Percentiles rank a stretch among this genome's conserved stretches.
phyloP scores from a whole-genome alignment of 1,140 invertebrate species.

The Drosophila tristis region DNA sequence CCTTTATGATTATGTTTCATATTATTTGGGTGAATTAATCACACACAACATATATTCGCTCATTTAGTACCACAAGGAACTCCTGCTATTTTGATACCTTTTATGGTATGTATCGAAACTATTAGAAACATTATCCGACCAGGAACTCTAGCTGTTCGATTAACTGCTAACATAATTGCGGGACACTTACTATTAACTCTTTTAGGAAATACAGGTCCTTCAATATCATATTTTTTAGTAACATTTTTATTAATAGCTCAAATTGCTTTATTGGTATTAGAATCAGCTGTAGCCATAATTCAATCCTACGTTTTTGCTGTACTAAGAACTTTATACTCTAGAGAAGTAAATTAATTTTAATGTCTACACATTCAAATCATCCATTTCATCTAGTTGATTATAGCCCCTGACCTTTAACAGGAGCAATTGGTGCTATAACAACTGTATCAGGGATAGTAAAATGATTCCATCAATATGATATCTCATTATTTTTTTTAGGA shows the following conservation, averaged over 20 bases:
- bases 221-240: too few species aligned
- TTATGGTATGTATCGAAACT: slow-evolving; percentile 86
- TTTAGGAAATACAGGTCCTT: too few species aligned
- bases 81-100: slow-evolving; percentile 85
- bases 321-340: slow-evolving; percentile 84
- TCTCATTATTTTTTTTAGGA: slow-evolving; percentile 63
- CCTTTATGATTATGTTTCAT: slow-evolving; percentile 85
- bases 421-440: slow-evolving; percentile 52
- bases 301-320: too few species aligned
- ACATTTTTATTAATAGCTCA: too few species aligned
- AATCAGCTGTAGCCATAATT: too few species aligned
- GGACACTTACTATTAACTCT: too few species aligned
- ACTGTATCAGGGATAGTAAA: slow-evolving; percentile 57
- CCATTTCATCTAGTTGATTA: slow-evolving; percentile 86
- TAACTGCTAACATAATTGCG: too few species aligned
- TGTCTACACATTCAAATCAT: slow-evolving; percentile 84
- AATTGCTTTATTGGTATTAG: too few species aligned
- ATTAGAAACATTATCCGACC: slow-evolving; percentile 83
- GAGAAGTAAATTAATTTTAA: slow-evolving; percentile 85
- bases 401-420: slow-evolving; percentile 79
- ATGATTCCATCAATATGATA: slow-evolving; percentile 84
- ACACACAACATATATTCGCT: slow-evolving; percentile 86
- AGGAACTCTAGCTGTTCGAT: too few species aligned
- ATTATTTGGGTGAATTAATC: slow-evolving; percentile 84
- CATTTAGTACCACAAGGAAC: slow-evolving; percentile 87